A percentile compares a stretch with the other conserved stretches of the same genome.
Evolutionary conservation across 2,797 vertebrate species (phyloP).

Genomic region (Acipenser oxyrinchus): DNA sequence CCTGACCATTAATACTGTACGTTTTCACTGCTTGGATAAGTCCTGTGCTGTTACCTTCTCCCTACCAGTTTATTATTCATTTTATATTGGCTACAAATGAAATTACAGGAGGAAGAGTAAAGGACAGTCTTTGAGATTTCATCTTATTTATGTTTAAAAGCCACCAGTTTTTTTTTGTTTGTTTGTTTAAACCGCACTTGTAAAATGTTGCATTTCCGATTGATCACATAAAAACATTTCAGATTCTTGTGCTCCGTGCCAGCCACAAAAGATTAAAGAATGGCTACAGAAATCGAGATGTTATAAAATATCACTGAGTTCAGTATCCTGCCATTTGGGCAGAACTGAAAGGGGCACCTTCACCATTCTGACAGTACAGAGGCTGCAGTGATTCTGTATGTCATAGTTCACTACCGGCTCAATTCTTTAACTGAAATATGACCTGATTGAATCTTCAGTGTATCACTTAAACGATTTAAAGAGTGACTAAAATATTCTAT

Average conservation of each 20-base stretch:
- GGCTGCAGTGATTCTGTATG: no score
- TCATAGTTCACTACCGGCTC: no score
- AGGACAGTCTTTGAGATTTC: conserved; percentile 69
- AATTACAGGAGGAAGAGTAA: conserved; percentile 67
- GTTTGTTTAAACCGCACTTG: conserved; percentile 24
- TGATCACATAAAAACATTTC: conserved; percentile 42
- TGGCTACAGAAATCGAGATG: not conserved
- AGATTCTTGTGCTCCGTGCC: conserved; percentile 14
- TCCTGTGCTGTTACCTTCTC: no score
- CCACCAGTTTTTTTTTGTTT: conserved; percentile 56
- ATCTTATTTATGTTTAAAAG: conserved; percentile 63
- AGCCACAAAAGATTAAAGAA: not conserved
- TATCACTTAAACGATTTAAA: no score
- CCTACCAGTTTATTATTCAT: conserved; percentile 63
- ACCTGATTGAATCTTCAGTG: no score
- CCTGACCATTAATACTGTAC: no score
- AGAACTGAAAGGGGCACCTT: no score
- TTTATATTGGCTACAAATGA: conserved; percentile 62
- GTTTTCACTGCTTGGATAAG: no score
- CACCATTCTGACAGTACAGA: no score
- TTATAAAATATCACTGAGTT: not conserved
- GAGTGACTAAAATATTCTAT: no score
- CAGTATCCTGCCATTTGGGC: not conserved
- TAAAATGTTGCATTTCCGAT: conserved; percentile 55
- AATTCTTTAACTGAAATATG: no score